Evolutionary conservation across 1,140 invertebrate genomes (phyloP).

Genomic region (Aphis craccivora): DNA sequence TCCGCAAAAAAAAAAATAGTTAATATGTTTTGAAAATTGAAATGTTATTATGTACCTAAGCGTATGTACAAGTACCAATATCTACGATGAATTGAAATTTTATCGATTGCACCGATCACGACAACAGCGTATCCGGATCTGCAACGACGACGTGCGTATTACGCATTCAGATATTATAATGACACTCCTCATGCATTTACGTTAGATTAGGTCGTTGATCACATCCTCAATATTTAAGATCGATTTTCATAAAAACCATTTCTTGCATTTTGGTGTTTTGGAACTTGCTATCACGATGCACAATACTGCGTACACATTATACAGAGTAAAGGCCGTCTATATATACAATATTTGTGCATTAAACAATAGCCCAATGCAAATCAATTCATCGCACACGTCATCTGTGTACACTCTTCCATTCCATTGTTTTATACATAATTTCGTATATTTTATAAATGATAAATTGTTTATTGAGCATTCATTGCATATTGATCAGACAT

Average conservation of each 20-base stretch:
- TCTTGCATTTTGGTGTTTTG: not conserved
- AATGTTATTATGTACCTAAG: not conserved
- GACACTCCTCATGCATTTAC: not conserved
- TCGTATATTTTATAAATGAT: not conserved
- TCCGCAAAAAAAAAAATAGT: not conserved
- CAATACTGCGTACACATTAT: not conserved
- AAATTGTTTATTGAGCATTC: not conserved
- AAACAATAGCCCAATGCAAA: not conserved
- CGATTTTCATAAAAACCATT: not conserved
- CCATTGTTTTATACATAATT: not conserved
- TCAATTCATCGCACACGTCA: not conserved
- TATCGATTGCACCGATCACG: not conserved
- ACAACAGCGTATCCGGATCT: not conserved
- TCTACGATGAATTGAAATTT: not conserved
- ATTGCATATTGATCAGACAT: constrained; percentile 16
- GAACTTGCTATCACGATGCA: not conserved
- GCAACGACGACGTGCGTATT: not conserved
- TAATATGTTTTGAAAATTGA: not conserved
- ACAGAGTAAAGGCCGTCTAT: not conserved
- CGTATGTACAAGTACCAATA: not conserved
- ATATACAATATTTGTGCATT: not conserved
- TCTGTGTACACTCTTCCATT: not conserved
- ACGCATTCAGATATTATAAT: not conserved
- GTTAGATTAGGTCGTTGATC: not conserved
- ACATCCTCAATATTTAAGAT: not conserved